Evolutionary conservation across 2,113 vertebrate genomes (phyloP).

Genomic region (Hipposideros armiger): DNA sequence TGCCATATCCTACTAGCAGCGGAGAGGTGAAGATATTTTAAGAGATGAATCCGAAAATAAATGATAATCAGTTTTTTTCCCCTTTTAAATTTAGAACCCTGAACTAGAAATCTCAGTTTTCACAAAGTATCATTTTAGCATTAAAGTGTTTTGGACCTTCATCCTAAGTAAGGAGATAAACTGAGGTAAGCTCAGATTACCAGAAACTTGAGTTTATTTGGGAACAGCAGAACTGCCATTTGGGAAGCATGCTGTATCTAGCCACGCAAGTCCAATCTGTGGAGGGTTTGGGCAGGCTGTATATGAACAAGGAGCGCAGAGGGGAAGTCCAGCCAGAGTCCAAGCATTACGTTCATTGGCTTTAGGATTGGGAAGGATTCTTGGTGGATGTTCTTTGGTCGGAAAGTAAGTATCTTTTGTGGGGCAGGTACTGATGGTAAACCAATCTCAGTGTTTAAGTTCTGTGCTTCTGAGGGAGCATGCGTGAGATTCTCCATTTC

Average conservation of each 20-base stretch:
- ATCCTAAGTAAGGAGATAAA: neutral
- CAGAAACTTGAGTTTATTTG: neutral
- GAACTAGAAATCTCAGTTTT: neutral
- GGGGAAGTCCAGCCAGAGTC: neutral
- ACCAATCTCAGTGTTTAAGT: neutral
- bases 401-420: neutral
- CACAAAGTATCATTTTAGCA: conserved; percentile 17
- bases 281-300: neutral
- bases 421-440: neutral
- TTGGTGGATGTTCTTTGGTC: neutral
- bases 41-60: neutral
- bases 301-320: neutral
- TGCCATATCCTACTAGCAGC: neutral
- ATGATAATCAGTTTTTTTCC: neutral
- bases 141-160: neutral
- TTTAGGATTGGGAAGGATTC: neutral
- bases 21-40: neutral
- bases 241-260: neutral
- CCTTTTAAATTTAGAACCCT: conserved; percentile 7
- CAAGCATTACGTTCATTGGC: neutral
- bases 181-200: neutral
- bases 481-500: neutral
- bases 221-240: neutral
- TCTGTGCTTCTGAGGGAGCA: neutral
- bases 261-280: neutral